A percentile compares a stretch with the other conserved stretches of the same genome.
These are phyloP conservation scores for Epizoanthus stellaris DNA, from an alignment of 92 coral and sea anemone species.

Conservation along the genomic window DNA sequence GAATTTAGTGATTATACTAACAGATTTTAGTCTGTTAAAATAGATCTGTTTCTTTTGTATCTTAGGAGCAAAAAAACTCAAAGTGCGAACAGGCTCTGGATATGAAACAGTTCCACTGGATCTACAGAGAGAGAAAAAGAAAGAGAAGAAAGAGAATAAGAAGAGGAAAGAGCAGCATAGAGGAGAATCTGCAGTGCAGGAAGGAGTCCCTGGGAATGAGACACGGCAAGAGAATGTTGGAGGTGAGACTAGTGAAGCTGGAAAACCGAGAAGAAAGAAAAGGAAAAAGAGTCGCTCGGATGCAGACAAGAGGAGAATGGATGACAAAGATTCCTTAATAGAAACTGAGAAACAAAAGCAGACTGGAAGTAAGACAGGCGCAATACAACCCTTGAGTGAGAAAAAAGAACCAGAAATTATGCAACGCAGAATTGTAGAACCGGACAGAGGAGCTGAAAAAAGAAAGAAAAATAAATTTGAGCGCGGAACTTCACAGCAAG, in stretches of 20 bases:
- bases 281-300: not conserved
- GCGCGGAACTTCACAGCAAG: not conserved
- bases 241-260: not conserved
- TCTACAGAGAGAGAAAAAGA: not conserved
- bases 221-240: not conserved
- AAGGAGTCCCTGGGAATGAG: not conserved
- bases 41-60: not conserved
- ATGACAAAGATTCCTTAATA: not conserved
- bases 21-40: too few species aligned
- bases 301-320: not conserved
- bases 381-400: not conserved
- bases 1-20: not conserved
- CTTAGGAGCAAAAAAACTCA: not conserved
- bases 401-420: not conserved
- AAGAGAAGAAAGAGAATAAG: not conserved
- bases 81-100: not conserved
- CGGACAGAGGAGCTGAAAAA: not conserved
- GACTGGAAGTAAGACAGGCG: not conserved
- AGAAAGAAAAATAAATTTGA: conserved; percentile 1
- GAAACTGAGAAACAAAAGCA: not conserved
- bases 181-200: not conserved
- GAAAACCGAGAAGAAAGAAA: not conserved
- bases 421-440: not conserved
- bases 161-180: not conserved
- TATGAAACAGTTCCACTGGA: not conserved